Evolutionary conservation across 2,113 vertebrate genomes (phyloP), one percentile per base, ranked within the genome.

Genomic region (Bettongia penicillata): DNA sequence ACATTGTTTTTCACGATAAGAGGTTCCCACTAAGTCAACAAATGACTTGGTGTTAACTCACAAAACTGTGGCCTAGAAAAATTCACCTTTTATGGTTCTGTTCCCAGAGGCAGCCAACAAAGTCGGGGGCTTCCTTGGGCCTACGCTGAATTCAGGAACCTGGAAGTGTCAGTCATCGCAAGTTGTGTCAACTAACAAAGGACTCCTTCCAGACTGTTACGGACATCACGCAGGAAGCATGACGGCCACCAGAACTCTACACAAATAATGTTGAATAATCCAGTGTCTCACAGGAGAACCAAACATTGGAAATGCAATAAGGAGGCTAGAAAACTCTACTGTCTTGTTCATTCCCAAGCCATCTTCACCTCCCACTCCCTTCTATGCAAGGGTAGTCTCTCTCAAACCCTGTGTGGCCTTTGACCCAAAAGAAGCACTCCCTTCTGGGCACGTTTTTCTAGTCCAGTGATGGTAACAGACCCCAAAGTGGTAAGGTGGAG

Each of bases 281-380:
- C 96, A 97, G 97, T 97, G 96, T 98, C 91, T 97, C 77, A 96
- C 57, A 61, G 28, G 31, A 96, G 96, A 95, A 95, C 51, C 89
- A 95, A 77, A 31, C 28, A 61, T 94, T 90, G 96, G 96, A 95
- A 90, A 95, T 37, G 57, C 94, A 50, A 96, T 95, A 53, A 53
- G 11, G 50, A 89, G 97, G 91, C 51, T 52, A 61, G 37, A 57
- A n/a, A 93, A 49, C 53, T 91, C 89, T 26, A 53, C 53, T 61
- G 3, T 91, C 92, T 77, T 95, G 90, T 77, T 91, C 47, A 90
- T 26, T 61, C 57, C 57, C 57, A 61, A 61, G 28, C 26, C 28
- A 61, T 31, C 28, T 77, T 7, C 47, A 52, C 28, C 37, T 51
- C 57, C 10, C 25, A n/a, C 77, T 68, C 94, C 84, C 89, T 96